Evolutionary conservation across 2,888 invertebrate genomes (phyloP), one percentile per base, ranked within the genome.

Genomic region (Harpalus rubripes): DNA sequence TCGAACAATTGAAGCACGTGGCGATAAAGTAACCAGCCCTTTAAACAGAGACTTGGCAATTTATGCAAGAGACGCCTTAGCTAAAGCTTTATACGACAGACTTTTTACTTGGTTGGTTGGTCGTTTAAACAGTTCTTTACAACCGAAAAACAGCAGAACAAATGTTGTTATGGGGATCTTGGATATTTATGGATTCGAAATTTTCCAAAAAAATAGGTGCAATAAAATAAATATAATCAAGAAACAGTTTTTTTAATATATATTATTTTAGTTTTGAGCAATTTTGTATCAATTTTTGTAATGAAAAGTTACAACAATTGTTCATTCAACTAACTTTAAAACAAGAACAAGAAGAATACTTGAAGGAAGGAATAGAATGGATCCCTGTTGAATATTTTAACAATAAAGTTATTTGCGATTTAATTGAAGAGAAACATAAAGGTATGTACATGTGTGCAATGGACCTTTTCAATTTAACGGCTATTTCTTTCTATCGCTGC

Each of bases 251-350:
- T 81, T 63, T 44, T 16, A 7, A 16, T 26, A 78, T 74, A 59
- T 82, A 39, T 16, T 61, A 61, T 61, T 63, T 63, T 89, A 96
- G 96, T 89, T 96, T 96, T 90, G 96, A 96, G 90, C 98, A 98
- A 91, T 96, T 98, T 90, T 98, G 98, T 92, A 98, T 98, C 86
- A 98, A 98, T 92, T 98, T 96, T 92, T 98, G 98, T 91, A 98
- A 98, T 90, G 98, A 98, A 92, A 98, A 98, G 91, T 93, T 98
- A 86, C 98, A 98, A 90, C 98, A 98, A 91, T 92, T 98, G 86
- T 98, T 98, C 91, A 98, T 98, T 89, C 96, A 98, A 90, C 91
- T 98, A 89, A 98, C 98, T 0, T 91, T 98, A 59, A 96, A 96
- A 89, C 96, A 96, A 12, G 98, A 98, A 90, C 98, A 98, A 90